phyloP scores from a whole-genome alignment of 2,797 vertebrate genomes.

The Cynopterus sphinx region DNA sequence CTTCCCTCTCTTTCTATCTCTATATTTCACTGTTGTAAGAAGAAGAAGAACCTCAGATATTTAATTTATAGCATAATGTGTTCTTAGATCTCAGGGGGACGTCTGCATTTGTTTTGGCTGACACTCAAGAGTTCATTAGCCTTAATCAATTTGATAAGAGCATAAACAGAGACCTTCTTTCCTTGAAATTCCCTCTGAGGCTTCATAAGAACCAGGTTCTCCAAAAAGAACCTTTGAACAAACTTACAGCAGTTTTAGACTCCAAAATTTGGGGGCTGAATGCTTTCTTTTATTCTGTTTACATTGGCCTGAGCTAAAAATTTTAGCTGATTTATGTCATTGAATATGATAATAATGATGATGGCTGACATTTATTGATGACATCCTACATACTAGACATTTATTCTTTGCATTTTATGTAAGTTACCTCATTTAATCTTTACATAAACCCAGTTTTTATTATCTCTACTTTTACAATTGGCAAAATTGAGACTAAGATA shows the following conservation, averaged over 20 bases:
- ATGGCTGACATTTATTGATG: not conserved
- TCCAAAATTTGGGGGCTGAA: not conserved
- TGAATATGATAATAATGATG: not conserved
- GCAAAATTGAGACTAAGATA: not conserved
- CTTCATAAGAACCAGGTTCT: not conserved
- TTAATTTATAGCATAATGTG: not conserved
- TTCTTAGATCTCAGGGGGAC: not conserved
- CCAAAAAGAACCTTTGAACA: not conserved
- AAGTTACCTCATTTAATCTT: not conserved
- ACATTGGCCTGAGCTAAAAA: not conserved
- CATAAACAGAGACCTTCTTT: not conserved
- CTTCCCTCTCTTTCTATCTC: not conserved
- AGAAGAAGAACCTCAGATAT: not conserved
- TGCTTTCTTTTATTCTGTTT: not conserved
- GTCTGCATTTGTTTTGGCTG: not conserved
- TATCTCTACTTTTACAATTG: not conserved
- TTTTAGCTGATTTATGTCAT: not conserved
- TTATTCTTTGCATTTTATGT: not conserved
- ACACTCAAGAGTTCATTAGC: not conserved
- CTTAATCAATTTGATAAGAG: not conserved
- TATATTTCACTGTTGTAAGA: not conserved
- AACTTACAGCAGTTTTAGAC: not conserved
- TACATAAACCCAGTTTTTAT: not conserved
- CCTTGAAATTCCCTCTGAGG: not conserved
- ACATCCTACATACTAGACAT: not conserved